A percentile compares a stretch with the other conserved stretches of the same genome.
These are phyloP conservation scores for Folsomia candida DNA, from an alignment of 2,888 invertebrate species.

Conservation along the genomic window DNA sequence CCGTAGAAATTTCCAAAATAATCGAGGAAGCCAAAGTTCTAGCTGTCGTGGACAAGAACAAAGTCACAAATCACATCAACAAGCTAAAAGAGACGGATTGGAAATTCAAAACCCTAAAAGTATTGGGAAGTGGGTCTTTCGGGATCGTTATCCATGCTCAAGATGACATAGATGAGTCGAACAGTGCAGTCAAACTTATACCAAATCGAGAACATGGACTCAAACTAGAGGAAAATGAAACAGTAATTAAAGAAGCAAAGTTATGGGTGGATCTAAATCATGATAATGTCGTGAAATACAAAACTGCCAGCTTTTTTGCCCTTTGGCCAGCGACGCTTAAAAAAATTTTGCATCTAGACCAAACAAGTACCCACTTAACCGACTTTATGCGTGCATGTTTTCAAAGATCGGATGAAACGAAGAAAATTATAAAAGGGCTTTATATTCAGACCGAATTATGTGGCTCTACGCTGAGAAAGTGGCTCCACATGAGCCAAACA, in stretches of 20 bases:
- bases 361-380: neutral
- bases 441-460: neutral
- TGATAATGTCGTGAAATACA: neutral
- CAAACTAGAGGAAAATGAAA: neutral
- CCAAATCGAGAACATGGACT: neutral
- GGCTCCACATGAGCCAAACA: neutral
- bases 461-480: neutral
- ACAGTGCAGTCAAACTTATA: neutral
- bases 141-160: neutral
- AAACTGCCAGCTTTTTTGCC: neutral
- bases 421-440: neutral
- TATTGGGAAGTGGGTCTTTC: neutral
- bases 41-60: neutral
- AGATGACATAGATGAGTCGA: neutral
- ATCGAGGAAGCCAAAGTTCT: neutral
- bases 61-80: neutral
- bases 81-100: neutral
- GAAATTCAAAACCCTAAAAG: neutral
- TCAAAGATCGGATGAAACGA: neutral
- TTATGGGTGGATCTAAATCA: neutral
- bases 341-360: neutral
- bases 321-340: neutral
- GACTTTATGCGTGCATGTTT: neutral
- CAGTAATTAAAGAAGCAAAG: neutral
- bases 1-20: neutral